Evolutionary conservation across 2,113 vertebrate genomes (phyloP).

Genomic region (Cynocephalus volans): DNA sequence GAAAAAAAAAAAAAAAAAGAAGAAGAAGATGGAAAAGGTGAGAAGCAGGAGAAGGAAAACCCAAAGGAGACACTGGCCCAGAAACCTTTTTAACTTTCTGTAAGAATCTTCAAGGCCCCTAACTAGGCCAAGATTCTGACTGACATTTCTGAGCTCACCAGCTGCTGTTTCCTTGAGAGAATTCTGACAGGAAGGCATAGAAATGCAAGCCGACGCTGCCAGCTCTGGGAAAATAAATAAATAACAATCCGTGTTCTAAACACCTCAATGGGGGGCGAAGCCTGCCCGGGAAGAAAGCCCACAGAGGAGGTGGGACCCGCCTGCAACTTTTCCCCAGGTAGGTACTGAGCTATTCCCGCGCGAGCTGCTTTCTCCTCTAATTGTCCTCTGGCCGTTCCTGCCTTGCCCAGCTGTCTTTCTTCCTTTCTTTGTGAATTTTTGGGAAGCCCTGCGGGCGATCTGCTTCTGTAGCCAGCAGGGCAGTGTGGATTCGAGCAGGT

Average conservation of each 20-base stretch:
- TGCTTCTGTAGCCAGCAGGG: constrained; percentile 68
- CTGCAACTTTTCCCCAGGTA: constrained; percentile 81
- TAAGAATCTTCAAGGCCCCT: constrained; percentile 78
- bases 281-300: constrained; percentile 39
- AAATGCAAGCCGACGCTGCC: constrained; percentile 64
- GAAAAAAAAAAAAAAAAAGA: background rate
- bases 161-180: constrained; percentile 84
- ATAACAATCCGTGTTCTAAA: constrained; percentile 26
- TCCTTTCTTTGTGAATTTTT: constrained; percentile 74
- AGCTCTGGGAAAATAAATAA: constrained; percentile 77
- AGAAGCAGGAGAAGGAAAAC: constrained; percentile 82
- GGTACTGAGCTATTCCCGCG: background rate
- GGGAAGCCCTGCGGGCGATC: constrained; percentile 68
- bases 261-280: constrained; percentile 61
- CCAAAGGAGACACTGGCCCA: constrained; percentile 77
- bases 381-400: constrained; percentile 78
- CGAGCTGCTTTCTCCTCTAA: constrained; percentile 65
- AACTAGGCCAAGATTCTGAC: constrained; percentile 83
- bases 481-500: constrained; percentile 48
- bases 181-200: constrained; percentile 80
- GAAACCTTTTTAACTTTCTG: constrained; percentile 83
- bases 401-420: constrained; percentile 80
- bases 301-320: constrained; percentile 69
- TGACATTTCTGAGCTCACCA: constrained; percentile 80
- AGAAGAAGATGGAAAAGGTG: constrained; percentile 77